These are phyloP conservation scores for Aspidiotus destructor DNA, from an alignment of 2,888 invertebrate genomes.

Conservation along the genomic window DNA sequence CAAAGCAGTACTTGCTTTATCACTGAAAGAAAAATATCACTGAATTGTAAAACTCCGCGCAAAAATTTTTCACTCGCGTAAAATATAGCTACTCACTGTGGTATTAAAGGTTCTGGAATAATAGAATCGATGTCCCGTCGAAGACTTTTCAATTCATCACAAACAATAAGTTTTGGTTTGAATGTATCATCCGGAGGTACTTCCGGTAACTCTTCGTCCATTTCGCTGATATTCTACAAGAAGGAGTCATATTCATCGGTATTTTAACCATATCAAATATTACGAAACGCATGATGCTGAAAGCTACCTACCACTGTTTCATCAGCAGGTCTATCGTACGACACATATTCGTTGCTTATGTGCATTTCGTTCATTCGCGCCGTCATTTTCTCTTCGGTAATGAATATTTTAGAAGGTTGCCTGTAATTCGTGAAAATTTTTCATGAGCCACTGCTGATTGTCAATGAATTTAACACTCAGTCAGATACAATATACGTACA, in stretches of 20 bases:
- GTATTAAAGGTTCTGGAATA: conserved; percentile 22
- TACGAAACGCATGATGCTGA: no score
- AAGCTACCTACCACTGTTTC: conserved; percentile 5
- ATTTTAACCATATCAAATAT: background rate
- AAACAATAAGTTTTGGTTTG: conserved; percentile 14
- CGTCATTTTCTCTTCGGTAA: conserved; percentile 76
- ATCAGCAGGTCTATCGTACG: conserved; percentile 21
- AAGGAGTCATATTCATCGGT: background rate
- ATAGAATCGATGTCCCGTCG: conserved; percentile 16
- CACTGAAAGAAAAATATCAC: conserved; percentile 42
- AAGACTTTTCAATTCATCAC: conserved; percentile 25
- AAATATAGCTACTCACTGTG: conserved; percentile 11
- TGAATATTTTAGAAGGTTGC: conserved; percentile 56
- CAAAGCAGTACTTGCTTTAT: conserved; percentile 66
- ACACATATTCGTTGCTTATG: conserved; percentile 46
- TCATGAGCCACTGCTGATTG: background rate
- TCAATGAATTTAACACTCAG: no score
- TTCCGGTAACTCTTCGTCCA: conserved; percentile 12
- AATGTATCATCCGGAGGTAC: background rate
- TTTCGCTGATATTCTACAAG: background rate
- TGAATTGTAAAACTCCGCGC: background rate
- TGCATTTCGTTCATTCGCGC: conserved; percentile 65
- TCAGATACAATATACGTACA: background rate
- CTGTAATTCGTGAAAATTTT: conserved; percentile 6
- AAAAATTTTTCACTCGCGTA: background rate